Base-by-base conservation (phyloP, 2,113 vertebrate genomes). In the Sterna hirundo region DNA sequence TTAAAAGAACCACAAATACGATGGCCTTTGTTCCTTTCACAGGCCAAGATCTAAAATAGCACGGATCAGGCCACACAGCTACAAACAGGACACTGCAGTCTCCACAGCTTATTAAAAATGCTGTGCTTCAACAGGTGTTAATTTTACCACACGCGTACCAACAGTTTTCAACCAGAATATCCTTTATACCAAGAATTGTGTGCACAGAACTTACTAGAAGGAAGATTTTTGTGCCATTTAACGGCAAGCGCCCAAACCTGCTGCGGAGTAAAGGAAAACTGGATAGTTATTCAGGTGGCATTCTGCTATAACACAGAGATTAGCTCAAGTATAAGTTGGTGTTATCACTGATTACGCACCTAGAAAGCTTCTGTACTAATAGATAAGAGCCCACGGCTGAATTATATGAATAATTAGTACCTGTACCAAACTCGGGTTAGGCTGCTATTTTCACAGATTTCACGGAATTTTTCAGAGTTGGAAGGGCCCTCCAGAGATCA, bases 201-300 rank as follows among this genome's bases (percentile, higher is more conserved):
- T 0, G 10, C 1, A 5, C 27, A 54, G 29, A 78, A 42, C 8
- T 60, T 6, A 9, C 1, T 0, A 9, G 6, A 1, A 52, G 62
- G 20, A 26, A n/a, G 36, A 36, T 27, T 77, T 80, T 18, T 52
- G 34, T 27, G 84, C 49, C 42, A 3, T 60, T 42, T 26, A 76
- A 44, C 30, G 65, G 9, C 71, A 60, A 76, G 11, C 12, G 18
- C 40, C 54, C 74, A 61, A 61, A 11, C 4, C 0, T 55, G 46
- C 18, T 52, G 49, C 51, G 49, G 0, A 0, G 23, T 25, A 11
- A 52, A 84, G 72, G 54, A 70, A 40, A 65, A 49, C 25, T 25
- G 52, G 32, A 3, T 0, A 19, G 29, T 46, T 47, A 11, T 26
- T 57, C 30, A 76, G 2, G 2, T 8, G 40, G 9, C 13, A 8